phyloP scores from a whole-genome alignment of 2,888 invertebrate genomes.

The Melinaea menophilus region DNA sequence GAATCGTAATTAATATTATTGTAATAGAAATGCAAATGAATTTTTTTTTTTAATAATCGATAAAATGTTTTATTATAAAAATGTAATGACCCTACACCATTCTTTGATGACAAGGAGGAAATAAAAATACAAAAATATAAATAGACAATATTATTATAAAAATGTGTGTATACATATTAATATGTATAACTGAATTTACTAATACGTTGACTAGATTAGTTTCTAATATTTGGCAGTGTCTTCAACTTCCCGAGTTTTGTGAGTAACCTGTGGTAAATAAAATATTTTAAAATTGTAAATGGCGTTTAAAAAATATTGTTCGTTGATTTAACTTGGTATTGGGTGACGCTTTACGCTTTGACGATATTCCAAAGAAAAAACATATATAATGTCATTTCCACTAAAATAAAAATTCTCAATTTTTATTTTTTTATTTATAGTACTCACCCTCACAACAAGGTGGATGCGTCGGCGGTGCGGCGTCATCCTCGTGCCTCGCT shows the following conservation, averaged over 20 bases:
- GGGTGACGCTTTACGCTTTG: too few species aligned
- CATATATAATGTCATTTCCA: too few species aligned
- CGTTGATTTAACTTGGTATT: too few species aligned
- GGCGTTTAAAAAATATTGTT: not conserved
- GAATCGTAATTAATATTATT: too few species aligned
- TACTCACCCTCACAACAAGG: slow-evolving; percentile 61
- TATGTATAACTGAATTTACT: slow-evolving; percentile 70
- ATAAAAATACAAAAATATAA: slow-evolving; percentile 59
- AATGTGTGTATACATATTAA: slow-evolving; percentile 73
- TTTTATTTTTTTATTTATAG: not conserved
- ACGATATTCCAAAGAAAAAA: too few species aligned
- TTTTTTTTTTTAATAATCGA: too few species aligned
- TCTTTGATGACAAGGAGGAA: slow-evolving; percentile 23
- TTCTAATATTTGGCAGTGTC: slow-evolving; percentile 58
- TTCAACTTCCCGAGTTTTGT: slow-evolving; percentile 75
- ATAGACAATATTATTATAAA: slow-evolving; percentile 76
- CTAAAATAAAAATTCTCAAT: too few species aligned
- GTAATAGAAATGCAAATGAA: too few species aligned
- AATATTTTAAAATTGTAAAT: not conserved
- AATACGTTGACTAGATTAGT: slow-evolving; percentile 69
- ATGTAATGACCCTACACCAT: too few species aligned
- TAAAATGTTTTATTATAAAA: too few species aligned
- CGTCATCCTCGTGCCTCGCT: slow-evolving; percentile 68
- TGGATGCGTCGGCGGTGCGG: slow-evolving; percentile 61
- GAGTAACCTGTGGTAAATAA: slow-evolving; percentile 61